Conservation (phyloP, 2,113 vertebrate species). For the Platanista minor region DNA sequence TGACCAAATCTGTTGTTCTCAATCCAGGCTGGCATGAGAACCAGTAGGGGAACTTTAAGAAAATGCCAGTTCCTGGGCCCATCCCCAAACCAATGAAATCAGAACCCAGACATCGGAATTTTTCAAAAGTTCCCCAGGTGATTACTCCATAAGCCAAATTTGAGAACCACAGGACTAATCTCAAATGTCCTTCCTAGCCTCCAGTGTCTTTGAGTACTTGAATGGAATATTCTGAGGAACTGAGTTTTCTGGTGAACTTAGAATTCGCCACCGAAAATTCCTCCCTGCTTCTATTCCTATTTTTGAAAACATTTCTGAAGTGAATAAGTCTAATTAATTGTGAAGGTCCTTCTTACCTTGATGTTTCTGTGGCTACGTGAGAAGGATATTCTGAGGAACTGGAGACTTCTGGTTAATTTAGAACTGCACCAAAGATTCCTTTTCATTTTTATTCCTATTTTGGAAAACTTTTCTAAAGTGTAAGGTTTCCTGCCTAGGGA, state of each 20-base stretch:
- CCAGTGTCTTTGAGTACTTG: not conserved
- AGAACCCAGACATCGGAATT: not conserved
- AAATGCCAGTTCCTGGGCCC: not conserved
- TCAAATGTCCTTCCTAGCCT: not conserved
- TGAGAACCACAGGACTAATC: not conserved
- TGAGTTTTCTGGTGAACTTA: slow-evolving; percentile 46
- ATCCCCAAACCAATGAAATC: not conserved
- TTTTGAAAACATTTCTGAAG: slow-evolving; percentile 18
- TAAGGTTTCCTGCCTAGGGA: not conserved
- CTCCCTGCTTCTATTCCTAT: slow-evolving; percentile 52
- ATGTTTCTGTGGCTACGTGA: not conserved
- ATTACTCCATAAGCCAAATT: not conserved
- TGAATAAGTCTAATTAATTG: not conserved
- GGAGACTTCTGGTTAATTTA: slow-evolving; percentile 32
- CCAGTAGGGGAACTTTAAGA: not conserved
- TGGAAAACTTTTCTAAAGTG: not conserved
- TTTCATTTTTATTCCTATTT: slow-evolving; percentile 28
- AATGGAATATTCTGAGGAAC: slow-evolving; percentile 46
- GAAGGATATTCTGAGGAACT: not conserved
- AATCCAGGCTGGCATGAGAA: not conserved
- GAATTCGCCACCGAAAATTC: slow-evolving; percentile 45
- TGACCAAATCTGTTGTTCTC: not conserved
- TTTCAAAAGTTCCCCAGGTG: slow-evolving; percentile 51
- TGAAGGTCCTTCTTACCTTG: slow-evolving; percentile 22
- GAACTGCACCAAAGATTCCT: not conserved